Conservation (phyloP, 2,113 vertebrate species). For the Noturus placidus region DNA sequence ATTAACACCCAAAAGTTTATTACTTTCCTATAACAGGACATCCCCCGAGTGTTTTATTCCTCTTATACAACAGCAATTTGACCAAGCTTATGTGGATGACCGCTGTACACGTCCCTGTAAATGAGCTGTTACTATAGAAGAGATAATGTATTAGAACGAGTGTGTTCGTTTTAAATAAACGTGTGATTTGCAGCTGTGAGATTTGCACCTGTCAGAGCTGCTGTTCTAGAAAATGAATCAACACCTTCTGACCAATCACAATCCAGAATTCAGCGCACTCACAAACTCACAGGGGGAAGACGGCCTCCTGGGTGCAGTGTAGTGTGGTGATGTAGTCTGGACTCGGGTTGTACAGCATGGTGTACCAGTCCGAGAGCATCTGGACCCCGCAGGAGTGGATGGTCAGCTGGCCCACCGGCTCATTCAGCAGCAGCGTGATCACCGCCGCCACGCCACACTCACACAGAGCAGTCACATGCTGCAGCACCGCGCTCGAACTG, state of each 20-base stretch:
- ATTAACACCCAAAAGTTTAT: neutral
- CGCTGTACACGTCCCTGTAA: too few relatives aligned
- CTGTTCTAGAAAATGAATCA: neutral
- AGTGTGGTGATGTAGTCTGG: conserved; percentile 92
- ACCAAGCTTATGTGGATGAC: too few relatives aligned
- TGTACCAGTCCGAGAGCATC: conserved; percentile 98
- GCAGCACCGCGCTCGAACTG: conserved; percentile 90
- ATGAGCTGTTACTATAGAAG: too few relatives aligned
- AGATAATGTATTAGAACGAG: too few relatives aligned
- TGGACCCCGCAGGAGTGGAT: conserved; percentile 87
- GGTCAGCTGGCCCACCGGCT: conserved; percentile 79
- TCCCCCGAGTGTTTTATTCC: too few relatives aligned
- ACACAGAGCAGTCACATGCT: conserved; percentile 86
- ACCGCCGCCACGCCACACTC: conserved; percentile 84
- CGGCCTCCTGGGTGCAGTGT: conserved; percentile 96
- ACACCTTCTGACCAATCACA: neutral
- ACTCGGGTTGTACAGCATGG: conserved; percentile 98
- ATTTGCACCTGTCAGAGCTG: neutral
- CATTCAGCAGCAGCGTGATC: conserved; percentile 84
- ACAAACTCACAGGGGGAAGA: conserved; percentile 84
- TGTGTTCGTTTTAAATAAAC: too few relatives aligned
- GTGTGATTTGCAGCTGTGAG: too few relatives aligned
- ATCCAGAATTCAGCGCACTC: neutral
- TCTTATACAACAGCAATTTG: too few relatives aligned
- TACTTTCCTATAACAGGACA: neutral